Evolutionary conservation across 2,888 invertebrate species (phyloP).

Genomic region (Zygaena filipendulae): DNA sequence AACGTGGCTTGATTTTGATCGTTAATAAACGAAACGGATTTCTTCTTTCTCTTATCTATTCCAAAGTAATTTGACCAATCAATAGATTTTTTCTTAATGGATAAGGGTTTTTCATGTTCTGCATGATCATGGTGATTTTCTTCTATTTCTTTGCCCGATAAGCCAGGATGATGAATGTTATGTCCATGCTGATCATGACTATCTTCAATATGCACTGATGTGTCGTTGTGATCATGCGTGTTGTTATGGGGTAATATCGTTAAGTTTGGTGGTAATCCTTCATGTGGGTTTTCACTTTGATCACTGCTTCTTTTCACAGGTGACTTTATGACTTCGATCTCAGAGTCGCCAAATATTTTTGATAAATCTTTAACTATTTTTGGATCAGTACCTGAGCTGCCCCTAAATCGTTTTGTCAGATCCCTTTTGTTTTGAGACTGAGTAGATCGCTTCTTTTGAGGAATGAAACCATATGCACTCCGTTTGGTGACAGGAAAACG

Average conservation of each 20-base stretch:
- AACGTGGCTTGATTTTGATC: constrained; percentile 52
- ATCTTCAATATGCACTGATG: constrained; percentile 28
- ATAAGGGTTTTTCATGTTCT: constrained; percentile 53
- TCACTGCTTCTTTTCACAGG: constrained; percentile 66
- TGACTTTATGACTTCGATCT: constrained; percentile 46
- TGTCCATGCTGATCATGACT: constrained; percentile 45
- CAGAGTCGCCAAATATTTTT: constrained; percentile 71
- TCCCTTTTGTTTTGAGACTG: constrained; percentile 39
- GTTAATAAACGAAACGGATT: constrained; percentile 46
- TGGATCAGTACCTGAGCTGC: constrained; percentile 72
- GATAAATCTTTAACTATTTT: constrained; percentile 76
- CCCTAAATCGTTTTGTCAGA: constrained; percentile 38
- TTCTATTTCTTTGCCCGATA: constrained; percentile 28
- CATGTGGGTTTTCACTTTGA: constrained; percentile 35
- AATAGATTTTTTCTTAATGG: constrained; percentile 81
- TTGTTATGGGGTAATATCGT: constrained; percentile 30
- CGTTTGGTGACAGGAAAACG: constrained; percentile 76
- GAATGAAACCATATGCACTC: constrained; percentile 48
- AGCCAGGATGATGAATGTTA: constrained; percentile 37
- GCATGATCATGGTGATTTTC: constrained; percentile 20
- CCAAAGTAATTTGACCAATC: constrained; percentile 92
- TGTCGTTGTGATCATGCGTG: constrained; percentile 29
- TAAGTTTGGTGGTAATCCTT: constrained; percentile 47
- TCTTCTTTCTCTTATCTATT: constrained; percentile 81
- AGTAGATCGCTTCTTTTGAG: constrained; percentile 39